Conservation (phyloP, 2,797 vertebrate species). For the Enteromius radiatus region DNA sequence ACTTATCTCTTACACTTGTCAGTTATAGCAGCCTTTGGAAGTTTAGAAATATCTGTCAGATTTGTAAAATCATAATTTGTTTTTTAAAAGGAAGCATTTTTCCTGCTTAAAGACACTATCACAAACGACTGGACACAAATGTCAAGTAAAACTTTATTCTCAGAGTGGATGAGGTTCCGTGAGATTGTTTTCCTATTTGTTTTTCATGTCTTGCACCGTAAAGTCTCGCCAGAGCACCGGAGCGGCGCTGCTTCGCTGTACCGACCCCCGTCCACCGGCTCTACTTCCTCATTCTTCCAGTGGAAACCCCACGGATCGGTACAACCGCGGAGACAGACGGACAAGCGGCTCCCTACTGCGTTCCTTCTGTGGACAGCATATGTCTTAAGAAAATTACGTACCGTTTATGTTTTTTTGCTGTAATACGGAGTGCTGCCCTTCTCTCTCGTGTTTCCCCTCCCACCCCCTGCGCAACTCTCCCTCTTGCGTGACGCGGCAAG, state of each 20-base stretch:
- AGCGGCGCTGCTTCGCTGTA: constrained; percentile 62
- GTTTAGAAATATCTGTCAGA: neutral
- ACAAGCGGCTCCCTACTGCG: constrained; percentile 12
- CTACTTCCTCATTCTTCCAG: constrained; percentile 83
- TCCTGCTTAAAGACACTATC: neutral
- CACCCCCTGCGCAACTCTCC: constrained; percentile 60
- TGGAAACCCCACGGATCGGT: constrained; percentile 72
- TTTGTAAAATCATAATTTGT: neutral
- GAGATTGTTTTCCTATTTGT: constrained; percentile 23
- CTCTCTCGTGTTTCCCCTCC: constrained; percentile 44
- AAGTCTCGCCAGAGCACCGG: constrained; percentile 55
- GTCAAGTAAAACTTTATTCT: neutral
- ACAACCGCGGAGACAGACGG: constrained; percentile 56
- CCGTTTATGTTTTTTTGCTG: neutral
- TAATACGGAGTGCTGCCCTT: constrained; percentile 33
- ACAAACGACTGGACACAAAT: neutral
- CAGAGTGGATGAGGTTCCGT: neutral
- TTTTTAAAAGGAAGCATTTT: neutral
- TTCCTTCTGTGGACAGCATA: constrained; percentile 17
- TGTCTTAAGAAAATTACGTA: constrained; percentile 8
- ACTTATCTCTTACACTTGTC: neutral
- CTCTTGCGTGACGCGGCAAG: constrained; percentile 62
- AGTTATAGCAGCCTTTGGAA: neutral
- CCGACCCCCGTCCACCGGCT: constrained; percentile 53
- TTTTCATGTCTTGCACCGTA: constrained; percentile 48